These are phyloP conservation scores for Oryctolagus cuniculus DNA, from an alignment of 2,113 vertebrate species.

Conservation along the genomic window mOryCun1.1 NC_091436.1:155218501-155219000, in stretches of 20 bases:
- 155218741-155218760: background rate
- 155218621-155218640: background rate
- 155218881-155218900: too few species aligned
- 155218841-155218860: background rate
- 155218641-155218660: accelerated
- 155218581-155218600: too few species aligned
- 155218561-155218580: background rate
- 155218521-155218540: background rate
- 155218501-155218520: too few species aligned
- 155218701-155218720: background rate
- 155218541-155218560: too few species aligned
- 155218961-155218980: too few species aligned
- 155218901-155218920: too few species aligned
- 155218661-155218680: background rate
- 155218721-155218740: background rate
- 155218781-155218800: background rate
- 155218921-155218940: too few species aligned
- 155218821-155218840: background rate
- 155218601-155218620: background rate
- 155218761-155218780: background rate
- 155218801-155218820: background rate
- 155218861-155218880: background rate
- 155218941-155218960: too few species aligned
- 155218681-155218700: background rate
- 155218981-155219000: background rate